Percentiles rank a stretch among this genome's conserved stretches.
These are phyloP conservation scores for Chironomus riparius DNA, from an alignment of 2,888 invertebrate genomes.

Conservation along the genomic window DNA sequence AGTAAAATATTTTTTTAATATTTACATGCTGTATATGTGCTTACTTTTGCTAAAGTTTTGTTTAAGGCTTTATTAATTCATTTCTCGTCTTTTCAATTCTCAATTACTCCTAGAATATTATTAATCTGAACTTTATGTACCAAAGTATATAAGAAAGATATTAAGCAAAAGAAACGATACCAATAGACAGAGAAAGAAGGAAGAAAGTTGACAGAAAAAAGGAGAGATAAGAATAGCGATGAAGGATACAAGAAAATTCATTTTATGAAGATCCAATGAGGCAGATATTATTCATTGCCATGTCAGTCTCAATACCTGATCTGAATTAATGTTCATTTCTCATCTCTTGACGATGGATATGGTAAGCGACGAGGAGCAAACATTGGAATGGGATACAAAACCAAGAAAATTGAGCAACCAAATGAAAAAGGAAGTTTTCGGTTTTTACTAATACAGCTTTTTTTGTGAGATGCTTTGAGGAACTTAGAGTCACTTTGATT, in stretches of 20 bases:
- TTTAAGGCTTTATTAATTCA: too few relatives aligned
- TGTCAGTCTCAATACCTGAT: slow-evolving; percentile 24
- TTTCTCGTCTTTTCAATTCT: not conserved
- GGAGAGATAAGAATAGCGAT: not conserved
- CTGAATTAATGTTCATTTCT: slow-evolving; percentile 20
- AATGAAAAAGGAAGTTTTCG: not conserved
- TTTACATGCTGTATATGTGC: too few relatives aligned
- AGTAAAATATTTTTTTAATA: too few relatives aligned
- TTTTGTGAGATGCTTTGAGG: too few relatives aligned
- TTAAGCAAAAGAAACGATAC: not conserved
- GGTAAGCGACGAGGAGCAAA: not conserved
- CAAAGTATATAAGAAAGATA: not conserved
- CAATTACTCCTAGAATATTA: not conserved
- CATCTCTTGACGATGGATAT: not conserved
- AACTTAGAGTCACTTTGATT: too few relatives aligned
- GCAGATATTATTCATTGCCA: slow-evolving; percentile 24
- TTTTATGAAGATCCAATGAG: slow-evolving; percentile 18
- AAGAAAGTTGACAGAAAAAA: not conserved
- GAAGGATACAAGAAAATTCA: not conserved
- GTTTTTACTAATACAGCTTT: not conserved
- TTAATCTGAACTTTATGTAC: not conserved
- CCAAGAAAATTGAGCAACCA: too few relatives aligned
- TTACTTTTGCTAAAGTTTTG: too few relatives aligned
- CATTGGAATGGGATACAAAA: too few relatives aligned
- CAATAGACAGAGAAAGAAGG: not conserved